Conservation (phyloP, 2,888 invertebrate species). For the Nomada lathburiana region DNA sequence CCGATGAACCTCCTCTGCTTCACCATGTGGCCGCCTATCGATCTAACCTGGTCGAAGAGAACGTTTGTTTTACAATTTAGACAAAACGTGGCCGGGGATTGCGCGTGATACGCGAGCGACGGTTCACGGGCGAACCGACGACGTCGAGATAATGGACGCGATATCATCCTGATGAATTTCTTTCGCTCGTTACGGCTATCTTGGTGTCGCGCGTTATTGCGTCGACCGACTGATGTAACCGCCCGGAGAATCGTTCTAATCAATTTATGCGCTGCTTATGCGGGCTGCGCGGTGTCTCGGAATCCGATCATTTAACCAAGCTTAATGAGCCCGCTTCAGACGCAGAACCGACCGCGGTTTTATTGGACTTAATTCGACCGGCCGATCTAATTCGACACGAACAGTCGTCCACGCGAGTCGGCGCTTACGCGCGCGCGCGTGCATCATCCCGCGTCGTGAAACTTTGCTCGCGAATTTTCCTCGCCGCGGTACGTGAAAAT, state of each 20-base stretch:
- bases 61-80: neutral
- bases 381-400: constrained; percentile 55
- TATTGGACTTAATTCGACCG: constrained; percentile 67
- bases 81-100: no score
- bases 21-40: constrained; percentile 79
- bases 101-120: no score
- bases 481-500: neutral
- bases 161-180: neutral
- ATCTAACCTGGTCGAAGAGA: constrained; percentile 74
- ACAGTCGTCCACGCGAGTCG: constrained; percentile 13
- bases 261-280: constrained; percentile 44
- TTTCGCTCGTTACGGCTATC: neutral
- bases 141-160: neutral
- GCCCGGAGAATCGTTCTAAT: constrained; percentile 39
- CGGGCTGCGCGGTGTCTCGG: constrained; percentile 8
- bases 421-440: neutral
- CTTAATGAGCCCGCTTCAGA: constrained; percentile 40
- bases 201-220: neutral
- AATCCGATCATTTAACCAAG: constrained; percentile 43
- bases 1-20: constrained; percentile 82
- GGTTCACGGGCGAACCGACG: no score
- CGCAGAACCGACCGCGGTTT: constrained; percentile 46
- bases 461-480: neutral
- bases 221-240: constrained; percentile 19
- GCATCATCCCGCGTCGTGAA: neutral